phyloP scores from a whole-genome alignment of 2,113 vertebrate species.

The Nematolebias whitei region DNA sequence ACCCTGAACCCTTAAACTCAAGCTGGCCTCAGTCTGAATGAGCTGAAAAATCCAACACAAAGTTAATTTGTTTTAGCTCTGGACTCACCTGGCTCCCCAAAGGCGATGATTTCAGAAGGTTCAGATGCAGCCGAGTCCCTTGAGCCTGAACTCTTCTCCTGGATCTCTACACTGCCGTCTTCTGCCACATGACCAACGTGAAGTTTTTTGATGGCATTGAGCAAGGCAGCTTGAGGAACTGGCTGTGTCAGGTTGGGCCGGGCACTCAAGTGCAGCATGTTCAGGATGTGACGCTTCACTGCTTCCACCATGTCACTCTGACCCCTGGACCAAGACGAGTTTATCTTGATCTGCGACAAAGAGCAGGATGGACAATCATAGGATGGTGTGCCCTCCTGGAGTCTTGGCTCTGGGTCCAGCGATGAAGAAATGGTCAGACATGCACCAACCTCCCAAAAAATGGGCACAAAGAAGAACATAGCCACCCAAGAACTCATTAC shows the following conservation, averaged over 20 bases:
- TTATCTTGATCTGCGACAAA: constrained; percentile 84
- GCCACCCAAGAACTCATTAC: constrained; percentile 87
- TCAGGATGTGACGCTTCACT: constrained; percentile 96
- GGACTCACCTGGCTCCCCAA: constrained; percentile 85
- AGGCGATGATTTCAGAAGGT: constrained; percentile 94
- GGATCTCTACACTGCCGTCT: constrained; percentile 93
- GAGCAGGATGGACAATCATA: constrained; percentile 88
- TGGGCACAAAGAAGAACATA: constrained; percentile 83
- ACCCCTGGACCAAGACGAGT: constrained; percentile 74
- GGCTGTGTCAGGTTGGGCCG: constrained; percentile 93
- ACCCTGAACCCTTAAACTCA: neutral
- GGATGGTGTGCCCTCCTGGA: constrained; percentile 71
- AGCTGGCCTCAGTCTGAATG: neutral
- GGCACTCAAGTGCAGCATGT: constrained; percentile 93
- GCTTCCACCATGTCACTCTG: constrained; percentile 94
- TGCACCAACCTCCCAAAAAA: constrained; percentile 79
- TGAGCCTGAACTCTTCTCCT: constrained; percentile 81
- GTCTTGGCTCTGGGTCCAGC: neutral
- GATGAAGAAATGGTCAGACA: constrained; percentile 69
- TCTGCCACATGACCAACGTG: constrained; percentile 91
- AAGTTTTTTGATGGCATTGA: constrained; percentile 94
- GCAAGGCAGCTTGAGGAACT: constrained; percentile 91
- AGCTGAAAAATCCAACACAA: neutral
- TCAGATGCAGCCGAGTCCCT: constrained; percentile 81
- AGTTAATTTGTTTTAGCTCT: no score